phyloP scores from a whole-genome alignment of 1,140 invertebrate species.

The Arion vulgaris region DNA sequence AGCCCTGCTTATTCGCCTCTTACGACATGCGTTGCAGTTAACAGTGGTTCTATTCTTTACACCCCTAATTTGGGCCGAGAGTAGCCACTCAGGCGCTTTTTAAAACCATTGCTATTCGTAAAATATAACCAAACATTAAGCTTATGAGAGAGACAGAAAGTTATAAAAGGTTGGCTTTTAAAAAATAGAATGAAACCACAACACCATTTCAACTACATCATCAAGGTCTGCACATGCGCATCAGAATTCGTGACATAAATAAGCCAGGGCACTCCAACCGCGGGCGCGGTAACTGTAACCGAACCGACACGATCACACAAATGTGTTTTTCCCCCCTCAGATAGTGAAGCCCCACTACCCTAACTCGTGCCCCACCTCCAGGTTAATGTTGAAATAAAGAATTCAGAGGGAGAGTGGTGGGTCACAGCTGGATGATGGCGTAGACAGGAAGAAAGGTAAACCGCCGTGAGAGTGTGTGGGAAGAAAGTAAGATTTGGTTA shows the following conservation, averaged over 20 bases:
- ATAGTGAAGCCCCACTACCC: background rate
- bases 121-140: too few species aligned
- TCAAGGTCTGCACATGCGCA: background rate
- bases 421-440: too few species aligned
- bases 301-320: background rate
- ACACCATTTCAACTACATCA: background rate
- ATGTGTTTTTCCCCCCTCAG: background rate
- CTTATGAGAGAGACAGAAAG: too few species aligned
- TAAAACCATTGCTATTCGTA: too few species aligned
- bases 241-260: background rate
- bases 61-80: too few species aligned
- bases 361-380: background rate
- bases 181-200: background rate
- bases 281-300: slow-evolving; percentile 4
- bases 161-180: too few species aligned
- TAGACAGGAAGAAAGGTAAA: background rate
- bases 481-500: background rate
- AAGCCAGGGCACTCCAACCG: background rate
- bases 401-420: background rate
- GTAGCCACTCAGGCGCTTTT: too few species aligned
- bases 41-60: too few species aligned
- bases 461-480: background rate
- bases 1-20: too few species aligned
- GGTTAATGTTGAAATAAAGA: background rate
- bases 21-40: too few species aligned